These are phyloP conservation scores for Ernsta delagoae DNA, from an alignment of 2,888 invertebrate genomes.

Conservation along the genomic window DNA sequence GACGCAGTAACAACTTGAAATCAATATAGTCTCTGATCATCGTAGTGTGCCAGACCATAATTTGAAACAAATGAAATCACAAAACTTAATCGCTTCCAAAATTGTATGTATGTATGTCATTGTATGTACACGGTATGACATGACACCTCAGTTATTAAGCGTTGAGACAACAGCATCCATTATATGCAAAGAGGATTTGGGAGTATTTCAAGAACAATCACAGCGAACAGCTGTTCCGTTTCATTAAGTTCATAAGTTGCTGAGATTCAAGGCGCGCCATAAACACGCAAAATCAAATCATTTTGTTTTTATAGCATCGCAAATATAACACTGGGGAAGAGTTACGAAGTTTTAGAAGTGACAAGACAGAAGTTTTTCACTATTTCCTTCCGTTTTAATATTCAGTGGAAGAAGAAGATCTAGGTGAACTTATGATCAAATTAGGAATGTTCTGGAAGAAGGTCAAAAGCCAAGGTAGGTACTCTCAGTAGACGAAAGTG, in stretches of 20 bases:
- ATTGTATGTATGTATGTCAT: too few relatives aligned
- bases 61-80: too few relatives aligned
- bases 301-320: constrained; percentile 59
- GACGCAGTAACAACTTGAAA: too few relatives aligned
- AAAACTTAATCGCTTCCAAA: too few relatives aligned
- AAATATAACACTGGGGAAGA: constrained; percentile 54
- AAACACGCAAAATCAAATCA: constrained; percentile 55
- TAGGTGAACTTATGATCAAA: too few relatives aligned
- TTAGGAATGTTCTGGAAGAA: too few relatives aligned
- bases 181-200: constrained; percentile 24
- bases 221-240: constrained; percentile 40
- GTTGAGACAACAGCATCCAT: not conserved
- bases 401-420: too few relatives aligned
- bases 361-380: not conserved
- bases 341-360: constrained; percentile 41
- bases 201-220: constrained; percentile 27
- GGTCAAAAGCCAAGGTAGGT: too few relatives aligned
- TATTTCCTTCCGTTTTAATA: not conserved
- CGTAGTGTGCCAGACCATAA: too few relatives aligned
- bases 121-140: not conserved
- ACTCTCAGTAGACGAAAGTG: too few relatives aligned
- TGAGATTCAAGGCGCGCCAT: constrained; percentile 43
- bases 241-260: constrained; percentile 35
- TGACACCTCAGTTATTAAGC: not conserved
- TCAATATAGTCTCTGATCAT: too few relatives aligned